Evolutionary conservation across 2,797 vertebrate genomes (phyloP).

Genomic region (Hydrolagus colliei): DNA sequence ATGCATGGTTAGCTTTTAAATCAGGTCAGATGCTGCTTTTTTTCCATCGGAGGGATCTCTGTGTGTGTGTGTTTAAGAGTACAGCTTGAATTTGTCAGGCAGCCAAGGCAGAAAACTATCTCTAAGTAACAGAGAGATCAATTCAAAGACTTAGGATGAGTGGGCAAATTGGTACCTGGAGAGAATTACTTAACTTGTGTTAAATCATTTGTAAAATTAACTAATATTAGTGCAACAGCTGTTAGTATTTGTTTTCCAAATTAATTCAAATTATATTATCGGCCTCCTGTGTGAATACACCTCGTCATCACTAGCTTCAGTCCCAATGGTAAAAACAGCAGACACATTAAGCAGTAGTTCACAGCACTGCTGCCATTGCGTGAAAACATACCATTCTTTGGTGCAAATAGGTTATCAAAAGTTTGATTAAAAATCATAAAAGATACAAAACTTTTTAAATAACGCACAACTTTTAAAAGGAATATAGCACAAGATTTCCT

Average conservation of each 20-base stretch:
- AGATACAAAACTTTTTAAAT: not conserved
- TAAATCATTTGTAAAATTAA: constrained; percentile 9
- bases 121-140: not conserved
- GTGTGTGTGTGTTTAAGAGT: not conserved
- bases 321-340: not conserved
- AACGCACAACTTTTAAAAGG: not conserved
- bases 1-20: not conserved
- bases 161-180: not conserved
- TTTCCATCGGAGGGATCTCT: not conserved
- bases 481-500: not conserved
- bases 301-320: not conserved
- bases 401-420: not conserved
- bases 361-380: not conserved
- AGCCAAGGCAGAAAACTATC: not conserved
- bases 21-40: not conserved
- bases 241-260: not conserved
- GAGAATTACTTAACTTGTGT: not conserved
- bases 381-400: not conserved
- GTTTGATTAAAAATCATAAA: not conserved
- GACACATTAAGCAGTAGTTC: not conserved
- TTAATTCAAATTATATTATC: not conserved
- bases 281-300: not conserved
- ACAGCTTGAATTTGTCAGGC: not conserved
- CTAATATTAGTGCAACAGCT: not conserved
- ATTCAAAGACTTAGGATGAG: not conserved